phyloP scores from a whole-genome alignment of 2,113 vertebrate species.

The Myotis yumanensis region DNA sequence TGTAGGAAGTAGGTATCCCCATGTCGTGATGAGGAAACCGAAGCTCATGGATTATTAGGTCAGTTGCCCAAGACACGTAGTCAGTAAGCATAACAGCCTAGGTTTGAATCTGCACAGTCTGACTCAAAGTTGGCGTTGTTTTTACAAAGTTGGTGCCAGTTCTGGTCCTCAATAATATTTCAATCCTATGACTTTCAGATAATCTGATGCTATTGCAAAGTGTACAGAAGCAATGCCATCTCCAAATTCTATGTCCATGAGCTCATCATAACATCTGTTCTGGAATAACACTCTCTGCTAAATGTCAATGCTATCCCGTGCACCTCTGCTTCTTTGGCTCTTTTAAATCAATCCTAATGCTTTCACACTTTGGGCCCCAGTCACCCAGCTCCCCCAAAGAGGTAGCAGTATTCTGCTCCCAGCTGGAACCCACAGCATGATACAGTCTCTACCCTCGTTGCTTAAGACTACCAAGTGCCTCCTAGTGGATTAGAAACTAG shows the following conservation, averaged over 20 bases:
- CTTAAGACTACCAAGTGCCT: constrained; percentile 25
- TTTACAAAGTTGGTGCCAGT: not conserved
- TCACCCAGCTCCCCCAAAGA: not conserved
- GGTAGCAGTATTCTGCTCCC: constrained; percentile 20
- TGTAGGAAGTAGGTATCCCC: not conserved
- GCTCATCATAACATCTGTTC: not conserved
- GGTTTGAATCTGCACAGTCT: not conserved
- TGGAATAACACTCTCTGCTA: not conserved
- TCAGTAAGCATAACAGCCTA: not conserved
- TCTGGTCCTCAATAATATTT: not conserved
- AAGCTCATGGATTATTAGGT: not conserved
- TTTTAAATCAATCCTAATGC: constrained; percentile 31
- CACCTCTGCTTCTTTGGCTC: not conserved
- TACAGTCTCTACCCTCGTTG: not conserved
- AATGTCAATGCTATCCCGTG: fast-evolving
- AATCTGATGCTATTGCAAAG: not conserved
- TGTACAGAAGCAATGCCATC: not conserved
- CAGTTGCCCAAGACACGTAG: not conserved
- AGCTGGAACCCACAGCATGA: constrained; percentile 11
- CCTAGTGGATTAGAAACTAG: constrained; percentile 61
- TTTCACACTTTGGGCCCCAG: not conserved
- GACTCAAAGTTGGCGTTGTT: not conserved
- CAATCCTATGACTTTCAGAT: not conserved
- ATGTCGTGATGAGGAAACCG: not conserved
- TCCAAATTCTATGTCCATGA: fast-evolving